Base-by-base conservation (phyloP, 2,888 invertebrate species). In the Macrophya annulata region DNA sequence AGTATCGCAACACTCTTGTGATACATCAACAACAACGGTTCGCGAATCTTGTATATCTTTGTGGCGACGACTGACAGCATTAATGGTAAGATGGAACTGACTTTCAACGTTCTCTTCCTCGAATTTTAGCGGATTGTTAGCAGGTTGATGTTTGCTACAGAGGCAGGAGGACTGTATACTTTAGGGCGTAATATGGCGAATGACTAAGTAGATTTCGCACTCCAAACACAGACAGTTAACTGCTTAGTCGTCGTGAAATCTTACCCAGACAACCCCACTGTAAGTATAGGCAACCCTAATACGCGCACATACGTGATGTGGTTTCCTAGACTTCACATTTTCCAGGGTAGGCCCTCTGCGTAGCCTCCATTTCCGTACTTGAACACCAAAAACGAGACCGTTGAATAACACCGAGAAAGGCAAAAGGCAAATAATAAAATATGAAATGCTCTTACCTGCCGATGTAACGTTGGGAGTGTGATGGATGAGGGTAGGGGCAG, bases 381-480 rank as follows among this genome's bases (percentile, higher is more conserved):
- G 72, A 74, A 21, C 72, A 74, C 51, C 25, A 17, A 77, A 31
- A 77, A 55, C 77, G 25, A 48, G 55, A 21, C 21, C 62, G 21
- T 40, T 43, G 59, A 43, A 40, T 17, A 62, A 10, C 62, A 68
- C 31, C 68, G 21, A 25, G 81, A 43, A 81, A 43, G 62, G 40
- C 43, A 84, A 72, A 51, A 72, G 83, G 87, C 89, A 90, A 90
- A 90, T 90, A 89, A 90, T 90, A 90, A 89, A 89, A 88, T 85
- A 88, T 76, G 87, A 89, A 88, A 87, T 72, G 87, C 88, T 88
- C 87, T 87, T 88, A 88, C 87, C 90, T 90, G 90, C 87, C 90
- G 89, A 90, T 90, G 88, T 85, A 31, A 65, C 31, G 25, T 48
- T 86, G 84, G 86, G 85, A 87, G 88, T 87, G 88, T 89, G 89